Evolutionary conservation across 2,113 vertebrate species (phyloP).

Genomic region (Polypterus bichir): DNA sequence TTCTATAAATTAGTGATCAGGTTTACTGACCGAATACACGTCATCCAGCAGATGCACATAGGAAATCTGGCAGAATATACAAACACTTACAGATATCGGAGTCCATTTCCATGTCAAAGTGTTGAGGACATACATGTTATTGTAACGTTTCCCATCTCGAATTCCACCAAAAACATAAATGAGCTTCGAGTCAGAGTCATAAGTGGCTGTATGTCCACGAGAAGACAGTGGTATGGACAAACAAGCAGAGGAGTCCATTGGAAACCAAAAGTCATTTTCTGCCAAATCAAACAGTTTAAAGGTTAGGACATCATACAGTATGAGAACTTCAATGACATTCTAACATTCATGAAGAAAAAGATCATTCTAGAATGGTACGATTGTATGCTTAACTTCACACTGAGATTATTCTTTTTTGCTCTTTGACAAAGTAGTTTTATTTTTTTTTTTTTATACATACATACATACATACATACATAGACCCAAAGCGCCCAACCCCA

Average conservation of each 20-base stretch:
- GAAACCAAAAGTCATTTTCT: conserved; percentile 76
- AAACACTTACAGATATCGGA: conserved; percentile 55
- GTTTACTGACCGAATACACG: not conserved
- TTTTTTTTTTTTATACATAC: too few relatives aligned
- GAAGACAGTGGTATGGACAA: conserved; percentile 36
- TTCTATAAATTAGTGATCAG: not conserved
- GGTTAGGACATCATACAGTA: too few relatives aligned
- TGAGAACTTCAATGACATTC: too few relatives aligned
- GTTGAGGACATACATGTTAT: conserved; percentile 58
- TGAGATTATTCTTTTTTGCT: too few relatives aligned
- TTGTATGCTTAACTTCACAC: too few relatives aligned
- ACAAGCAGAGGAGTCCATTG: conserved; percentile 43
- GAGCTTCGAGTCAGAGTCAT: conserved; percentile 61
- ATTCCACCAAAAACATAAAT: conserved; percentile 70
- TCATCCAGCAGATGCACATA: too few relatives aligned
- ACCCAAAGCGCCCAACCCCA: too few relatives aligned
- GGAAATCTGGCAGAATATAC: not conserved
- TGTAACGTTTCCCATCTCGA: conserved; percentile 46
- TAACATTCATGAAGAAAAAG: too few relatives aligned
- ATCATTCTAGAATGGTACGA: too few relatives aligned
- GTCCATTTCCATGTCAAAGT: conserved; percentile 76
- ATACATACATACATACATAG: too few relatives aligned
- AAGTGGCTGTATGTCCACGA: conserved; percentile 66
- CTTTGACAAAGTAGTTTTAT: too few relatives aligned
- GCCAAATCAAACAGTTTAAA: conserved; percentile 6